These are phyloP conservation scores for Takifugu ocellatus DNA, from an alignment of 2,797 vertebrate genomes.

Conservation along the genomic window DNA sequence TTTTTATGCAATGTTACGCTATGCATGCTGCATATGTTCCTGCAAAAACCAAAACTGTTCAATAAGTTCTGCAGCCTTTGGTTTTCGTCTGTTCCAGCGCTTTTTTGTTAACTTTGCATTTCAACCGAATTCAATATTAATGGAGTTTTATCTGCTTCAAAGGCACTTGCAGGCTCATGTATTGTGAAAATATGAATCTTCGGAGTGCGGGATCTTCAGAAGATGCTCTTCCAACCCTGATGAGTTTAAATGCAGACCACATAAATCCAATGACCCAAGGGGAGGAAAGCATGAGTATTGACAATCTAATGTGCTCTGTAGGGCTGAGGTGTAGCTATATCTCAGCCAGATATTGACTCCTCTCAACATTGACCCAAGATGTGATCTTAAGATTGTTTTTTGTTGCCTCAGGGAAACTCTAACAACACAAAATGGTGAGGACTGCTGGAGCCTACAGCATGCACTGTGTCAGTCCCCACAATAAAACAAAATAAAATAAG, in stretches of 20 bases:
- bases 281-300: conserved; percentile 50
- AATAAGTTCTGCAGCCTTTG: too few species aligned
- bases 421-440: conserved; percentile 33
- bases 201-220: background rate
- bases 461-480: conserved; percentile 2
- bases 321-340: conserved; percentile 44
- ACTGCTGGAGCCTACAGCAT: conserved; percentile 34
- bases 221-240: conserved; percentile 15
- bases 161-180: too few species aligned
- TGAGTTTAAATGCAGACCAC: conserved; percentile 22
- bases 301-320: conserved; percentile 59
- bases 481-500: background rate
- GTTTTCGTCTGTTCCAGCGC: too few species aligned
- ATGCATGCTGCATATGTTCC: too few species aligned
- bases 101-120: too few species aligned
- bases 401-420: conserved; percentile 39
- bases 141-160: too few species aligned
- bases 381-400: conserved; percentile 62
- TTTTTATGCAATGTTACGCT: too few species aligned
- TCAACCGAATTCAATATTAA: too few species aligned
- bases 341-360: conserved; percentile 67
- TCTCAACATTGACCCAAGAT: conserved; percentile 62
- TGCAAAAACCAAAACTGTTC: too few species aligned
- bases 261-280: conserved; percentile 41
- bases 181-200: background rate